A percentile compares a stretch with the other conserved stretches of the same genome.
Conservation (phyloP, 2,797 vertebrate genomes). For the Podarcis lilfordi region DNA sequence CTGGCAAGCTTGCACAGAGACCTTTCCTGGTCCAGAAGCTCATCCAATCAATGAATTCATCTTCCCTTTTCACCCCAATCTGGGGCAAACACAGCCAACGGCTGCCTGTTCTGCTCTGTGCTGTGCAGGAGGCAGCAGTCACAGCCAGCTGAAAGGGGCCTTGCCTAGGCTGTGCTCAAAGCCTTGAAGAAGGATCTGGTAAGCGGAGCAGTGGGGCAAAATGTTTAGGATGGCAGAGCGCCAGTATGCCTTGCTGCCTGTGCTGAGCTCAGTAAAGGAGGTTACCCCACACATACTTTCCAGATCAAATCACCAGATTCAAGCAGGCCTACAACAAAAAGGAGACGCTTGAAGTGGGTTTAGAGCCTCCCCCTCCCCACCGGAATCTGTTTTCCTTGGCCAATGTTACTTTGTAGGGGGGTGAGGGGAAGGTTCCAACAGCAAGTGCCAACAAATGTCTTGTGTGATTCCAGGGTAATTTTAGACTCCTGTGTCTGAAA, state of each 20-base stretch:
- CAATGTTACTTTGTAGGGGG: conserved; percentile 43
- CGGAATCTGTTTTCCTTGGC: conserved; percentile 49
- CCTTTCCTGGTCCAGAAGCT: background rate
- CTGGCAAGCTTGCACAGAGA: background rate
- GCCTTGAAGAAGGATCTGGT: background rate
- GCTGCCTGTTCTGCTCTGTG: background rate
- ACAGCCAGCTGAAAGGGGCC: background rate
- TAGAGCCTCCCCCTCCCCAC: conserved; percentile 56
- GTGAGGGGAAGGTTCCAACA: conserved; percentile 24
- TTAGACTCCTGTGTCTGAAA: conserved; percentile 57
- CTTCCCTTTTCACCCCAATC: background rate
- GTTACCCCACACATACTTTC: conserved; percentile 61
- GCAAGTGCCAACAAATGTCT: conserved; percentile 42
- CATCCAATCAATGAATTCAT: background rate
- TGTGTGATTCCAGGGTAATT: conserved; percentile 59
- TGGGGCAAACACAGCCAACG: background rate
- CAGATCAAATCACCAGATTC: conserved; percentile 48
- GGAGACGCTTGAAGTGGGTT: conserved; percentile 61
- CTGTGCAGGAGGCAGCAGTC: background rate
- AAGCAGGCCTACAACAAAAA: conserved; percentile 60
- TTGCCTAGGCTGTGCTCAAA: background rate
- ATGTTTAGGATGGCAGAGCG: background rate
- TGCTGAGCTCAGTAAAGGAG: conserved; percentile 8
- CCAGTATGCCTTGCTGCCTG: background rate
- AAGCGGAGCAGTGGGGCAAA: background rate